These are phyloP conservation scores for Hylaeus anthracinus DNA, from an alignment of 1,140 invertebrate genomes.

Conservation along the genomic window DNA sequence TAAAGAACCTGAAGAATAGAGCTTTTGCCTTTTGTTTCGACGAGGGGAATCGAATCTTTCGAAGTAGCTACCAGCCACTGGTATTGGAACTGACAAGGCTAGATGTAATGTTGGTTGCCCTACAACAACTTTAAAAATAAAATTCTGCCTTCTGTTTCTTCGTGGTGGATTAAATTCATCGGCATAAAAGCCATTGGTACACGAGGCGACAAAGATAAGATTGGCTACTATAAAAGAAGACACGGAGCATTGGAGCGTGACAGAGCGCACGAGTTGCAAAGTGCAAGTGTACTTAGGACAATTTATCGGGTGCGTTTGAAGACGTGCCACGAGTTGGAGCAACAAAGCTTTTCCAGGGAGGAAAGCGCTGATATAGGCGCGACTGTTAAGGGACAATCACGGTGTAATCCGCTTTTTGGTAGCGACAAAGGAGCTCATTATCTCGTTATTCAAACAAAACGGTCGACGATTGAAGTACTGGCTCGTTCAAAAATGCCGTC, in stretches of 20 bases:
- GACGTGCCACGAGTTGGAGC: constrained; percentile 40
- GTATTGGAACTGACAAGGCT: too few relatives aligned
- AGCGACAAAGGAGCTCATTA: constrained; percentile 72
- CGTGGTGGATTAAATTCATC: too few relatives aligned
- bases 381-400: constrained; percentile 52
- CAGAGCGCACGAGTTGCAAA: neutral
- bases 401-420: constrained; percentile 70
- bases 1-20: too few relatives aligned
- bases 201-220: neutral
- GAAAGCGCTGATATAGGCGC: constrained; percentile 28
- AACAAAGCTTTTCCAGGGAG: constrained; percentile 26
- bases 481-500: constrained; percentile 44
- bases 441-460: constrained; percentile 74
- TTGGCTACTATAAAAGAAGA: too few relatives aligned
- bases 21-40: too few relatives aligned
- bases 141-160: too few relatives aligned
- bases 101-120: too few relatives aligned
- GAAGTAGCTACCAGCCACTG: too few relatives aligned
- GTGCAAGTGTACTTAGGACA: neutral
- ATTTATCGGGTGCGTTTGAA: constrained; percentile 33
- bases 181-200: too few relatives aligned
- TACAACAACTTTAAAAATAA: too few relatives aligned
- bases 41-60: too few relatives aligned
- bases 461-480: constrained; percentile 62
- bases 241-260: neutral